Percentiles rank a stretch among this genome's conserved stretches.
These are phyloP conservation scores for Cichladusa arquata DNA, from an alignment of 2,113 vertebrate species.

Conservation along the genomic window DNA sequence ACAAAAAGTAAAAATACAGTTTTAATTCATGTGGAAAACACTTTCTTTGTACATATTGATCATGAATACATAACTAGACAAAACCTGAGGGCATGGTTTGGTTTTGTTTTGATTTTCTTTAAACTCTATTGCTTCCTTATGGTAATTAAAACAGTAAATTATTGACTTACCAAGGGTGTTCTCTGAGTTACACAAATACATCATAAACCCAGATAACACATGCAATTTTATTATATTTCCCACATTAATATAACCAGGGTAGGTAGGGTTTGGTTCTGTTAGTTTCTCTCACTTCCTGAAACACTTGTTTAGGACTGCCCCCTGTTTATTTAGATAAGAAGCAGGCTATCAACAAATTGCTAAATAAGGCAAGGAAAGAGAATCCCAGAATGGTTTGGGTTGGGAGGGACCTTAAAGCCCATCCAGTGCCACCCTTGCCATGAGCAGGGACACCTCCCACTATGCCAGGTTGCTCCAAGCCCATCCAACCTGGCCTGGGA, in stretches of 20 bases:
- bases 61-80: neutral
- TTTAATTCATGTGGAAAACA: neutral
- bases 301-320: neutral
- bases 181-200: neutral
- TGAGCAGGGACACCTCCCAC: neutral
- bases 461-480: accelerated
- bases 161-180: neutral
- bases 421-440: neutral
- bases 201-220: neutral
- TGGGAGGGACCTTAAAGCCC: neutral
- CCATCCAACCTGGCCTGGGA: accelerated
- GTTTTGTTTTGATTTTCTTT: neutral
- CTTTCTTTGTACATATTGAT: neutral
- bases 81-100: neutral
- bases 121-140: neutral
- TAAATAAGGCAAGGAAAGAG: neutral
- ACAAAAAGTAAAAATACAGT: neutral
- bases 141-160: slow-evolving; percentile 5
- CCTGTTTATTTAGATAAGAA: neutral
- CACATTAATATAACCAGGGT: neutral
- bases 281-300: neutral
- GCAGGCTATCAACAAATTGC: neutral
- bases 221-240: neutral
- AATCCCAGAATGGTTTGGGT: neutral
- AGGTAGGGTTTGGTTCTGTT: neutral